Evolutionary conservation across 2,113 vertebrate species (phyloP), one percentile per base, ranked within the genome.

Genomic region (Oryzias javanicus): DNA sequence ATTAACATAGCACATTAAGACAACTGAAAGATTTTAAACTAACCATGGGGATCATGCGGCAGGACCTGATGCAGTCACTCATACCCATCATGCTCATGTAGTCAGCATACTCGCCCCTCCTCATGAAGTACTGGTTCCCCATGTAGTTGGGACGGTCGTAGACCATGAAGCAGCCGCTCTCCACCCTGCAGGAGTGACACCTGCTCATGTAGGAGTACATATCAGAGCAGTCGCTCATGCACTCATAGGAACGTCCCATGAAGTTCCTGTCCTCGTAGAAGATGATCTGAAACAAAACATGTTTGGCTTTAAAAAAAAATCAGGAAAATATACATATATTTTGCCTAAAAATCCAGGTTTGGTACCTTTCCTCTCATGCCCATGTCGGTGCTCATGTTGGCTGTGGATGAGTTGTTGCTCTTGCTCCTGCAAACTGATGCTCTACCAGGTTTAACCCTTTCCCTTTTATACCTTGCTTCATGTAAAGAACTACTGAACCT

Each of bases 111-210:
- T 91, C 90, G 19, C 89, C 91, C 76, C 78, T 90, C 64, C 67
- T 87, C 60, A 92, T 74, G 70, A 90, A 84, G 57, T 60, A 79
- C 87, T 90, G 89, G 76, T 89, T 88, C 25, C 89, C 89, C 74
- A 86, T 86, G 84, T 41, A 91, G 84, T 90, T 89, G 65, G 84
- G n/a, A 1, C 84, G 81, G 19, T 91, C 89, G 14, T 90, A 90
- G 46, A 82, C 77, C 76, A 90, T 83, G 79, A 89, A 91, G 79
- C 79, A 89, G 72, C 85, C 78, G 16, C 67, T 79, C 84, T 89
- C 86, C 49, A 89, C 77, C 29, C 82, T 71, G 65, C 81, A 80
- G 49, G 82, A 91, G 51, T 80, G 83, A 44, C 88, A 91, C 84
- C 16, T 19, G 85, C 49, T 91, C 72, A 91, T 63, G 69, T 84